Percentiles rank a stretch among this genome's conserved stretches.
These are phyloP conservation scores for Toxotes lorentzi DNA, from an alignment of 2,797 vertebrate genomes.

Conservation along the genomic window DNA sequence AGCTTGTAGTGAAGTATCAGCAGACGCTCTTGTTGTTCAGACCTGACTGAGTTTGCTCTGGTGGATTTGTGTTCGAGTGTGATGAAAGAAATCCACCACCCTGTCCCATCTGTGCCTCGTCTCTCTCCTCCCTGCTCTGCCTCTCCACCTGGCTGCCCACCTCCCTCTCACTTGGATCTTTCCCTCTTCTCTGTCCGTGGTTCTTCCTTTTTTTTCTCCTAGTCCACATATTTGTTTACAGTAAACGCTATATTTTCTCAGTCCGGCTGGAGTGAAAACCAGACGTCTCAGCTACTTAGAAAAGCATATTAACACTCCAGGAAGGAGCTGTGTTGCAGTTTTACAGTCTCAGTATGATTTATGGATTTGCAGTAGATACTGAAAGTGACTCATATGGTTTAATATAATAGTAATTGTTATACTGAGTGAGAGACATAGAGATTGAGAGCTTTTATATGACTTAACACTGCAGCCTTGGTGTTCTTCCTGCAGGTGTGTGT, in stretches of 20 bases:
- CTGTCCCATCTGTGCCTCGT: constrained; percentile 33
- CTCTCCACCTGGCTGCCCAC: constrained; percentile 39
- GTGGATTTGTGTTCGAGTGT: constrained; percentile 13
- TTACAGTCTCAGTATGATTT: neutral
- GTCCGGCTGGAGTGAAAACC: neutral
- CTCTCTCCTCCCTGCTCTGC: constrained; percentile 23
- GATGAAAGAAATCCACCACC: constrained; percentile 38
- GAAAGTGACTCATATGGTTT: neutral
- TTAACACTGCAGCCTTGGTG: neutral
- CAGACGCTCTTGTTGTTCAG: neutral
- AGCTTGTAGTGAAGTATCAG: neutral
- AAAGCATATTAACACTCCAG: neutral
- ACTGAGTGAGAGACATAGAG: neutral
- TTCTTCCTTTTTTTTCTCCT: neutral
- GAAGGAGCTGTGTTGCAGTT: neutral
- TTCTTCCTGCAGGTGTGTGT: constrained; percentile 87
- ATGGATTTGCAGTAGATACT: neutral
- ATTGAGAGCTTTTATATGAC: neutral
- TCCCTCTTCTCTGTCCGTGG: too few relatives aligned
- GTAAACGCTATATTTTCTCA: neutral
- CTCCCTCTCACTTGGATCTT: constrained; percentile 27
- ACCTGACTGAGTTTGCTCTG: neutral
- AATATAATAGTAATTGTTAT: neutral
- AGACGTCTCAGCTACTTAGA: neutral
- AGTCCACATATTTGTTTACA: neutral